Base-by-base conservation (phyloP, 2,888 invertebrate species). In the Agrotis clavis region DNA sequence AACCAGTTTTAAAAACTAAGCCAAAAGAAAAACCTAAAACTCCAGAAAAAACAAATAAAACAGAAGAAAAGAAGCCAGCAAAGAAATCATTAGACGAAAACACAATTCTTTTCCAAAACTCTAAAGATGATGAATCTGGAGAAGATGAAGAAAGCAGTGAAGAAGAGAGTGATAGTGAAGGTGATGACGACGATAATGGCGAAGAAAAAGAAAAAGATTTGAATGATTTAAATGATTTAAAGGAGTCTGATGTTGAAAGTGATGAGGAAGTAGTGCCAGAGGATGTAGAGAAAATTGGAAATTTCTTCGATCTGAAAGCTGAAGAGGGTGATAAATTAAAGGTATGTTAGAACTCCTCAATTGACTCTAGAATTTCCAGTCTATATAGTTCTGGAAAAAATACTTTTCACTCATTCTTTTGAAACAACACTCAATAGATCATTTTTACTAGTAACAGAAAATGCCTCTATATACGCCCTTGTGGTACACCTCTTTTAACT, bases 221-320 rank as follows among this genome's bases (percentile, higher is more conserved):
- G 41, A 89, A 92, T 75, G 87, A 94, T 89, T 90, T 96, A 16
- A 94, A 95, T 18, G 97, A 97, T 89, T 90, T 97, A n/a, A 96
- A 93, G 79, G 95, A 94, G 47, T 95, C 96, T 45, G 96, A 96
- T 74, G 90, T 88, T 7, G 95, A 95, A 66, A 89, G 90, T 74
- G 91, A 90, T 63, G 87, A 89, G 74, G 90, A 89, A 57, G 79
- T 85, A 16, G 85, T 79, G n/a, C 74, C 79, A 21, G 90, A 88
- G 66, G 90, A 89, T 72, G 84, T 79, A 16, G 87, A 89, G 21
- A 91, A 89, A 71, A 92, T 95, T 53, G 87, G 83, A 21, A 89
- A 93, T 0, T 92, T 95, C 79, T 95, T 96, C 66, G 90, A 94
- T 81, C 76, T 92, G 41, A 90, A 92, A 74, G 89, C 91, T 47